These are phyloP conservation scores for Mactromeris polynyma DNA, from an alignment of 2,888 invertebrate species.

Conservation along the genomic window DNA sequence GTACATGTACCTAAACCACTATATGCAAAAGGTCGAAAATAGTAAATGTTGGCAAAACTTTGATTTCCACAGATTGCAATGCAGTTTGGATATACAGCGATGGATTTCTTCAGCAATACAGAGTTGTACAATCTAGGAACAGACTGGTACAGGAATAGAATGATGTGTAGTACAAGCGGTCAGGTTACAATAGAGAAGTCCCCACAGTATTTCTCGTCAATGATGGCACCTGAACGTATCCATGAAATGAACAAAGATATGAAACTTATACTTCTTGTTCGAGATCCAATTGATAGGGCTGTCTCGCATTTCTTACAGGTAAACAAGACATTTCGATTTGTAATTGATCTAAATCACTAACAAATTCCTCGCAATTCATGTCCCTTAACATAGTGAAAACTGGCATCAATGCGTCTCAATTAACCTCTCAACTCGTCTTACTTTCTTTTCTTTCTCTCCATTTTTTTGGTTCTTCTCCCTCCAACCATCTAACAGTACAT, in stretches of 20 bases:
- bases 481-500: too few relatives aligned
- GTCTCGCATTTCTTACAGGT: slow-evolving; percentile 42
- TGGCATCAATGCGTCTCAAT: too few relatives aligned
- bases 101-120: slow-evolving; percentile 31
- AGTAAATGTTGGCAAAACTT: too few relatives aligned
- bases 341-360: too few relatives aligned
- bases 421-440: too few relatives aligned
- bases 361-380: too few relatives aligned
- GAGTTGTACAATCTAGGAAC: background rate
- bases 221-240: slow-evolving; percentile 33
- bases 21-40: too few relatives aligned
- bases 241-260: slow-evolving; percentile 24
- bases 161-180: slow-evolving; percentile 28
- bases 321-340: background rate
- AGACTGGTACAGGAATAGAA: slow-evolving; percentile 34
- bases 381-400: too few relatives aligned
- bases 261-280: slow-evolving; percentile 31
- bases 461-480: too few relatives aligned
- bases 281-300: slow-evolving; percentile 31
- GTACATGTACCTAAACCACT: too few relatives aligned
- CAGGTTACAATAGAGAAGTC: slow-evolving; percentile 46
- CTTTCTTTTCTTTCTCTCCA: too few relatives aligned
- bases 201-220: slow-evolving; percentile 33
- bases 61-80: slow-evolving; percentile 21
- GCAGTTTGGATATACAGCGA: slow-evolving; percentile 38